Evolutionary conservation across 2,113 vertebrate species (phyloP).

Genomic region (Arenaria interpres): DNA sequence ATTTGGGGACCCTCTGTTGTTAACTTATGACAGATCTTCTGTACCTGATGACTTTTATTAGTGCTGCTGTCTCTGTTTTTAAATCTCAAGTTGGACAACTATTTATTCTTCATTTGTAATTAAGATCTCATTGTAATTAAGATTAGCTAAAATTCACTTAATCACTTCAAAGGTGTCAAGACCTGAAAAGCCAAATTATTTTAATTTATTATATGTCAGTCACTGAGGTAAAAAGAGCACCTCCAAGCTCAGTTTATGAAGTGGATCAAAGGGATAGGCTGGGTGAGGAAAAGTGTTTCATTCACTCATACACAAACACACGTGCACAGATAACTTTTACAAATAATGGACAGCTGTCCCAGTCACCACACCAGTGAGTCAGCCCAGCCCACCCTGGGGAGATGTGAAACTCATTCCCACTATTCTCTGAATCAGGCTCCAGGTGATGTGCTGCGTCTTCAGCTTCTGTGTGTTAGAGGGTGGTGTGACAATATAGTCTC

Average conservation of each 20-base stretch:
- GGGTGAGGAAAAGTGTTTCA: neutral
- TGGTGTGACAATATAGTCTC: neutral
- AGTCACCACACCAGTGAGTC: neutral
- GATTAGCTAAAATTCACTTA: neutral
- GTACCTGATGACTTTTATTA: neutral
- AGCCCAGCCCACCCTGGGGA: neutral
- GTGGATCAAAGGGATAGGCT: neutral
- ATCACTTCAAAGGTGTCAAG: neutral
- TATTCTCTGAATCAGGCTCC: neutral
- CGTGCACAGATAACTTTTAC: accelerated
- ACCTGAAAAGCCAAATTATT: neutral
- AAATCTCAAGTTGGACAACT: neutral
- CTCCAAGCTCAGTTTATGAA: neutral
- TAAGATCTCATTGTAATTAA: neutral
- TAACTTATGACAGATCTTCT: neutral
- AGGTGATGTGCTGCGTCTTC: neutral
- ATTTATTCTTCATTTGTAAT: neutral
- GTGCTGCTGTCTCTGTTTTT: neutral
- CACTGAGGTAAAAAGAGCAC: neutral
- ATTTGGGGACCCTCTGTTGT: neutral
- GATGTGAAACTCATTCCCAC: accelerated
- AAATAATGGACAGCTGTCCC: neutral
- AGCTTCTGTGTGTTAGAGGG: neutral
- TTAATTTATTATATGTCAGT: neutral
- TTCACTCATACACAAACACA: no score